Conservation (phyloP, 2,888 invertebrate species). For the Mesochorus sp. region DNA sequence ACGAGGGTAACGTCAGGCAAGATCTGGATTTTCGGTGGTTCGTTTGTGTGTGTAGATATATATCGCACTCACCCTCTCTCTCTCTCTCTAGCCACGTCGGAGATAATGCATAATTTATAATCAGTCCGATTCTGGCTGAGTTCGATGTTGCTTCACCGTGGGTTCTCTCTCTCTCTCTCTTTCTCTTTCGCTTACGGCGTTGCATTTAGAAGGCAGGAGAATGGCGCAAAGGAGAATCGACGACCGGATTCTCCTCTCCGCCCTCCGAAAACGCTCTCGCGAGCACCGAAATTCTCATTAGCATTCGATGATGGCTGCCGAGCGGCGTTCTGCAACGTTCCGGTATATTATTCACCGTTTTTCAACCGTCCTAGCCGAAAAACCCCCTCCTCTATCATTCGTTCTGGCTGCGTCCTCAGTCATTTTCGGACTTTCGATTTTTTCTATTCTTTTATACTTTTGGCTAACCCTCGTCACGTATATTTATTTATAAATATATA, state of each 20-base stretch:
- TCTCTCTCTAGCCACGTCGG: constrained; percentile 46
- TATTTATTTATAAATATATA: constrained; percentile 25
- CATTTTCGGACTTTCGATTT: constrained; percentile 25
- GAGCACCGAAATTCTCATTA: constrained; percentile 80
- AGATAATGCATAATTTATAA: constrained; percentile 81
- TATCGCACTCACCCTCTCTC: constrained; percentile 30
- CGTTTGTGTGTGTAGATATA: background rate
- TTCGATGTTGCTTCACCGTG: constrained; percentile 58
- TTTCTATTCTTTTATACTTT: constrained; percentile 30
- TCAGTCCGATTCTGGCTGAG: constrained; percentile 78
- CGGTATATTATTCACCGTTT: constrained; percentile 77
- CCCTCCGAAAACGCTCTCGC: constrained; percentile 68
- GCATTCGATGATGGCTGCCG: constrained; percentile 82
- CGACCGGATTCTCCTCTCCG: constrained; percentile 69
- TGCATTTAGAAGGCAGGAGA: constrained; percentile 61
- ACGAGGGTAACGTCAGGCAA: constrained; percentile 34
- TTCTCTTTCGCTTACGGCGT: constrained; percentile 52
- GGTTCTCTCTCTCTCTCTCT: no score
- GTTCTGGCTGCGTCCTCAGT: constrained; percentile 13
- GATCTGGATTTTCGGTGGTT: constrained; percentile 58
- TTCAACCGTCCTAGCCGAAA: constrained; percentile 50
- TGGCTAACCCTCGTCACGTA: constrained; percentile 41
- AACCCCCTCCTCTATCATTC: constrained; percentile 49
- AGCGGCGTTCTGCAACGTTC: constrained; percentile 75
- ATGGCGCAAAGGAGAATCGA: constrained; percentile 51